Percentiles rank a stretch among this genome's conserved stretches.
Conservation (phyloP, 2,888 invertebrate genomes). For the Melanophora roralis region DNA sequence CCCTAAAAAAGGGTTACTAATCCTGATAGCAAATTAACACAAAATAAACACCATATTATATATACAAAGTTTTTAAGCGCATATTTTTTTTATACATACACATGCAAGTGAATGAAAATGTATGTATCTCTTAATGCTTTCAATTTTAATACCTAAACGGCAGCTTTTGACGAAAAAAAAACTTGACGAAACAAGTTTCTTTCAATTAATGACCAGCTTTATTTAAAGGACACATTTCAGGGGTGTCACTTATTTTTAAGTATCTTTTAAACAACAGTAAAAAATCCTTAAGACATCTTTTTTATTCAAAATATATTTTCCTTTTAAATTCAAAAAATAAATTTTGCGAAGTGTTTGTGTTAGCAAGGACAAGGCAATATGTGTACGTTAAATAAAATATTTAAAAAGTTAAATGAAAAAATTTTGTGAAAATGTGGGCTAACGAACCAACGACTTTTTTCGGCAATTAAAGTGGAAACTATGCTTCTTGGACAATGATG, state of each 20-base stretch:
- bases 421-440: no score
- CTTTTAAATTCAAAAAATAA: no score
- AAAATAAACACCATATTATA: conserved; percentile 67
- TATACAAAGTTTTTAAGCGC: conserved; percentile 6
- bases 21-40: conserved; percentile 72
- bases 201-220: background rate
- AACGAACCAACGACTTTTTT: no score
- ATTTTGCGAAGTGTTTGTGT: no score
- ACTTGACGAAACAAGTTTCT: background rate
- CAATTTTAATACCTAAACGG: background rate
- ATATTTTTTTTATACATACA: background rate
- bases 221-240: background rate
- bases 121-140: background rate
- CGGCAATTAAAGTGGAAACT: no score
- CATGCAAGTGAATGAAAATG: background rate
- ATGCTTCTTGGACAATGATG: no score
- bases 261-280: background rate
- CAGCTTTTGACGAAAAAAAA: background rate
- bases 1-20: conserved; percentile 67
- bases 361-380: no score
- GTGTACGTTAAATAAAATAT: no score
- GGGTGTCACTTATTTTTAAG: background rate
- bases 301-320: no score
- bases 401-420: no score
- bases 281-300: no score